Conservation (phyloP, 2,888 invertebrate genomes). For the Ferrisia virgata region DNA sequence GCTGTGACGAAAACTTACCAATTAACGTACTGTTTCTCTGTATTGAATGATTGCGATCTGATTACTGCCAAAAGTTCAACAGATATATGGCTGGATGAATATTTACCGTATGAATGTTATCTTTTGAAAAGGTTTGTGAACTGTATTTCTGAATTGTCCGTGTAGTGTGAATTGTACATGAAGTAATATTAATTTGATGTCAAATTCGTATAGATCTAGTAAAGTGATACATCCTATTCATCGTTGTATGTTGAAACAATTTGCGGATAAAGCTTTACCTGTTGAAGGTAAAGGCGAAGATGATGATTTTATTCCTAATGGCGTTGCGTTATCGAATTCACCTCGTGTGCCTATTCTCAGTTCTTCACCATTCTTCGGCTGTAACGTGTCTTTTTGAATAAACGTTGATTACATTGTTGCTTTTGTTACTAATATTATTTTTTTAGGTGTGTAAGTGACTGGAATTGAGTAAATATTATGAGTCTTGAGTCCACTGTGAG, state of each 20-base stretch:
- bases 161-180: too few species aligned
- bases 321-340: conserved; percentile 18
- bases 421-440: neutral
- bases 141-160: too few species aligned
- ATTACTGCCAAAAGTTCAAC: conserved; percentile 46
- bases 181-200: too few species aligned
- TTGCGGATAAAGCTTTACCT: neutral
- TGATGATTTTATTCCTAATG: conserved; percentile 33
- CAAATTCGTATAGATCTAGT: neutral
- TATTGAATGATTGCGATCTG: conserved; percentile 63
- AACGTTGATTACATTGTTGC: neutral
- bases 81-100: conserved; percentile 62
- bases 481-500: too few species aligned
- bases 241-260: neutral
- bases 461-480: too few species aligned
- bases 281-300: neutral
- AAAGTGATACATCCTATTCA: conserved; percentile 7
- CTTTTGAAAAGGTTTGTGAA: conserved; percentile 62
- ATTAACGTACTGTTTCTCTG: conserved; percentile 85
- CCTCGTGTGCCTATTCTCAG: conserved; percentile 35
- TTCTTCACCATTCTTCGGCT: conserved; percentile 37
- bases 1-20: conserved; percentile 79
- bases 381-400: conserved; percentile 1
- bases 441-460: neutral
- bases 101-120: conserved; percentile 91